Evolutionary conservation across 2,888 invertebrate species (phyloP), one percentile per base, ranked within the genome.

Genomic region (Harpagoxenus sublaevis): DNA sequence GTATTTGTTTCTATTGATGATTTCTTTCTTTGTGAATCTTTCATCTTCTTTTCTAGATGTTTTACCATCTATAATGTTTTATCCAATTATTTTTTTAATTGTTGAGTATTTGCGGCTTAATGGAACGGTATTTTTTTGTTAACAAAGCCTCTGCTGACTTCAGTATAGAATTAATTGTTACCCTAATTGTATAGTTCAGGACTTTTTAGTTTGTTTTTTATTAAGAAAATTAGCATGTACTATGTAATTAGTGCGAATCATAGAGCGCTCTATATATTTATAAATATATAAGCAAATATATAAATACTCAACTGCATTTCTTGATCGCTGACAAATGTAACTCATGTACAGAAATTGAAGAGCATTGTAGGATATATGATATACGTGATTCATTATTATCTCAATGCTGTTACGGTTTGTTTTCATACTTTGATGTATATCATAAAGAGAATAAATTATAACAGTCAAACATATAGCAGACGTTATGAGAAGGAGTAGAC

Each of bases 41-140:
- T 84, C 60, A 9, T n/a, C 31, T 12, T 75, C 71, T 35, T 86
- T 84, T 9, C 0, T 12, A 6, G n/a, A 0, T 45, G 0, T 35
- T 23, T 78, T 39, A 18, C 31, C n/a, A n/a, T n/a, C n/a, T n/a
- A n/a, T 42, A 23, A 15, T 55, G 0, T 57, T 45, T 81, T 57
- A 57, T 31, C 15, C 23, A 48, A 45, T 45, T 23, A 1, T 77
- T 78, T 81, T 9, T 85, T 86, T 12, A 31, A 28, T 45, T 55
- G 28, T 12, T 31, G 70, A 70, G 66, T 65, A 9, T 45, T 62
- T 15, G 23, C 23, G 65, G 53, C 66, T 88, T 89, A 55, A 60
- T n/a, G n/a, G 35, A n/a, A 42, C 53, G 48, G 31, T 81, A 65
- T 73, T 81, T 87, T 48, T 78, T 86, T 5, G 35, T 48, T 62